Conservation (phyloP, 2,888 invertebrate genomes). For the Atrina japonica region DNA sequence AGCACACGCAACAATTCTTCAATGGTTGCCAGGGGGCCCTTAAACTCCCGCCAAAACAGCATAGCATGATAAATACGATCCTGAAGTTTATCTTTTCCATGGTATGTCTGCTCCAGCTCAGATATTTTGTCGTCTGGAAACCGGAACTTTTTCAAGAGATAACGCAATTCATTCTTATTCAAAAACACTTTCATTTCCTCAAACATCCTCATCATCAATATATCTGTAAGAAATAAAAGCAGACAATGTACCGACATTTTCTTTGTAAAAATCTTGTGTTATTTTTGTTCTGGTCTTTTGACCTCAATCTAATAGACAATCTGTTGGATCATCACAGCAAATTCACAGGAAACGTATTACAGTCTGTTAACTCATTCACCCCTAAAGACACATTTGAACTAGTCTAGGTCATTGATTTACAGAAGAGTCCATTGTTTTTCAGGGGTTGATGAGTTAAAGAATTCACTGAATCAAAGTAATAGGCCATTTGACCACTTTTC, state of each 20-base stretch:
- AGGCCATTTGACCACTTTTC: too few relatives aligned
- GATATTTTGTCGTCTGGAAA: conserved; percentile 73
- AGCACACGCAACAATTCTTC: conserved; percentile 76
- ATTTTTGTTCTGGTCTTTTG: too few relatives aligned
- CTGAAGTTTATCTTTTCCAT: conserved; percentile 73
- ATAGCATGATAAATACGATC: conserved; percentile 70
- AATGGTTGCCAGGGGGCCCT: conserved; percentile 68
- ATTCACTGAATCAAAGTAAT: too few relatives aligned
- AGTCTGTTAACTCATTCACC: too few relatives aligned
- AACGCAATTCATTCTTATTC: conserved; percentile 75
- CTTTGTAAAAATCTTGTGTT: too few relatives aligned
- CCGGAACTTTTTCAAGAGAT: conserved; percentile 75
- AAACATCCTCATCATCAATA: conserved; percentile 73
- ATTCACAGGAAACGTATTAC: too few relatives aligned
- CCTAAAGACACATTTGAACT: too few relatives aligned
- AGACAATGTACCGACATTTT: too few relatives aligned
- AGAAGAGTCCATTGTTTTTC: too few relatives aligned
- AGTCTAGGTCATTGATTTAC: too few relatives aligned
- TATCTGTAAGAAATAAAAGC: conserved; percentile 59
- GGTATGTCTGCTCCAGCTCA: conserved; percentile 74
- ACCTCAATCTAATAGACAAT: not conserved
- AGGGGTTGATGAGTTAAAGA: too few relatives aligned
- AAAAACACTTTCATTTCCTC: conserved; percentile 67
- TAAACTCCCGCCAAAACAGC: conserved; percentile 71
- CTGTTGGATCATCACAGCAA: too few relatives aligned